These are phyloP conservation scores for Drosophila busckii DNA, from an alignment of 1,140 invertebrate genomes.

Conservation along the genomic window DNA sequence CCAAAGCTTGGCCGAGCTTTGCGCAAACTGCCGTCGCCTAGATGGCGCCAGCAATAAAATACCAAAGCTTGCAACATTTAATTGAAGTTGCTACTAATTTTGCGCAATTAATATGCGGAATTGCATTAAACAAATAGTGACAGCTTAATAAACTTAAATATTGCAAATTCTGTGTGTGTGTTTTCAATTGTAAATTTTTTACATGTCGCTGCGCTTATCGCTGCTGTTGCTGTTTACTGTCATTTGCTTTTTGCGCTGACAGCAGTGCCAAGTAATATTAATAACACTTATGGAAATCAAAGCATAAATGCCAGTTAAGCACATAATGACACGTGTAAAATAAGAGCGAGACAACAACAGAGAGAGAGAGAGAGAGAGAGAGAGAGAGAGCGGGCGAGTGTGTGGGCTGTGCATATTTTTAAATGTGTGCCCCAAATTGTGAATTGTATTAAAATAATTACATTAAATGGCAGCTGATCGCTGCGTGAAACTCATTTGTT, in stretches of 20 bases:
- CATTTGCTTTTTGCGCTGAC: conserved; percentile 2
- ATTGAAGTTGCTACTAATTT: too few relatives aligned
- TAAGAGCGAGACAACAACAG: background rate
- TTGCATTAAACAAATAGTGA: too few relatives aligned
- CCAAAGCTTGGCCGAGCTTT: too few relatives aligned
- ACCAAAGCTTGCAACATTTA: too few relatives aligned
- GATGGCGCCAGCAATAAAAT: too few relatives aligned
- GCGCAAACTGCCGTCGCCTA: too few relatives aligned
- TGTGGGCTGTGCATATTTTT: conserved; percentile 1
- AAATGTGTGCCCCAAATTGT: conserved; percentile 49
- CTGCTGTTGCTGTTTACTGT: too few relatives aligned
- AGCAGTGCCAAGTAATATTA: conserved; percentile 30
- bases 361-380: background rate
- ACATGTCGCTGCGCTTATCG: background rate
- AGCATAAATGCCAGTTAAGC: conserved; percentile 40
- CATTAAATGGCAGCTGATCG: conserved; percentile 69
- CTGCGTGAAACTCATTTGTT: conserved; percentile 58
- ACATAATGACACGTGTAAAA: conserved; percentile 19
- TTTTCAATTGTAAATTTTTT: too few relatives aligned
- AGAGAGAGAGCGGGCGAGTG: background rate
- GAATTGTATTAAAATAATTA: conserved; percentile 73
- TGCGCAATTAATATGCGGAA: too few relatives aligned
- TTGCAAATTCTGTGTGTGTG: too few relatives aligned
- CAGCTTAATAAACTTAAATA: too few relatives aligned
- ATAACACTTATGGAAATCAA: conserved; percentile 60